Evolutionary conservation across 2,888 invertebrate genomes (phyloP), one percentile per base, ranked within the genome.

Genomic region (Drosophila merina): DNA sequence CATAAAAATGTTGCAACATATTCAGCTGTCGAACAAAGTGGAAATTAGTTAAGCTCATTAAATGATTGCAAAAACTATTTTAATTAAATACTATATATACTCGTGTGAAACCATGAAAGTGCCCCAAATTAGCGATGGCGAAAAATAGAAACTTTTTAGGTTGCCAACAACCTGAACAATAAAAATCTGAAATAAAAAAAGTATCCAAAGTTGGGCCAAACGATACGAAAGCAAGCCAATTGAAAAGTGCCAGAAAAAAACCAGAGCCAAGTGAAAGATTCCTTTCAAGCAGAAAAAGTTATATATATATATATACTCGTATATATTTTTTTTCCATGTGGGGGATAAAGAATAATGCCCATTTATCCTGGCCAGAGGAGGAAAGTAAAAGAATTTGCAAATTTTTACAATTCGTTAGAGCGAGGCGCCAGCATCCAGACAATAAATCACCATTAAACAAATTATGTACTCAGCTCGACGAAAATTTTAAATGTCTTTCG

Each of bases 391-490:
- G 64, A 76, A 82, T 79, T 75, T 86, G 74, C 86, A 75, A 83
- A 50, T 72, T 83, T 75, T 64, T 59, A 54, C 66, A 68, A 84
- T 86, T 82, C 81, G 70, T 81, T 84, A 57, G 70, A 57, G 31
- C 45, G 59, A 58, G 67, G 57, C 63, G 59, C 33, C 57, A 58
- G 70, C 52, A 48, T 63, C 63, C 81, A 62, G 72, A 85, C 75
- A 85, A 87, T 82, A 82, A 76, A 84, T 81, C 85, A 87, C 85
- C 85, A 86, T 86, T 82, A 84, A 81, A 75, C 82, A 87, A 82
- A 87, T 87, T 82, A 82, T 82, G 75, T 85, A 85, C 85, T 82
- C 82, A 76, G 78, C 82, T 86, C 76, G 72, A 66, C 75, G 63
- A 66, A 63, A 74, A 69, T 81, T 81, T 85, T 59, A 78, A 86